Percentiles rank a stretch among this genome's conserved stretches.
Conservation (phyloP, 2,797 vertebrate species). For the Botia almorhae region DNA sequence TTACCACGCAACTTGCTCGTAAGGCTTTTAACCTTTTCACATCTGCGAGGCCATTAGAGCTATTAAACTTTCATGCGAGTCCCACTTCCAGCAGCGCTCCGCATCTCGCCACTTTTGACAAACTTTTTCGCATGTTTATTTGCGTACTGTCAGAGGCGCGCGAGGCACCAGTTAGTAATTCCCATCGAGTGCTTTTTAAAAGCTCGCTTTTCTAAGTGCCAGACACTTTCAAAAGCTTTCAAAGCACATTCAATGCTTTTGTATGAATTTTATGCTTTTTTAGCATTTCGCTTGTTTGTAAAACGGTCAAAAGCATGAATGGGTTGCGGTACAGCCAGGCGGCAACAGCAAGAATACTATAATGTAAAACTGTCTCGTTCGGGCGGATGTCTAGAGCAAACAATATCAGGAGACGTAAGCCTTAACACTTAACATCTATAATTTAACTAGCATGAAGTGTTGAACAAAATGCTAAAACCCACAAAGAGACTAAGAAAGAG, state of each 20-base stretch:
- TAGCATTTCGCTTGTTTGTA: slow-evolving; percentile 3
- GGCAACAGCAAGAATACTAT: neutral
- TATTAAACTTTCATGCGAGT: slow-evolving; percentile 63
- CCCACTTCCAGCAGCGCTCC: slow-evolving; percentile 58
- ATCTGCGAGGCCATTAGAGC: slow-evolving; percentile 46
- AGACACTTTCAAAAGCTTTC: neutral
- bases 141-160: slow-evolving; percentile 1
- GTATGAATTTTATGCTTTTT: neutral
- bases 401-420: slow-evolving; percentile 55
- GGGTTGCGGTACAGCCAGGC: neutral
- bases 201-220: neutral
- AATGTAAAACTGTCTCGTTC: slow-evolving; percentile 20
- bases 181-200: neutral
- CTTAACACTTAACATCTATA: slow-evolving; percentile 75
- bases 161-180: neutral
- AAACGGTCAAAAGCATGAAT: neutral
- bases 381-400: slow-evolving; percentile 60
- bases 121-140: slow-evolving; percentile 48
- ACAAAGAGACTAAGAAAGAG: slow-evolving; percentile 59
- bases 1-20: slow-evolving; percentile 42
- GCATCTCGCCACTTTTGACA: slow-evolving; percentile 47
- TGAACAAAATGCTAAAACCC: slow-evolving; percentile 71
- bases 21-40: slow-evolving; percentile 62
- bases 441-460: slow-evolving; percentile 73
- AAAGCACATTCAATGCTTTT: neutral